Evolutionary conservation across 2,888 invertebrate genomes (phyloP), one percentile per base, ranked within the genome.

Genomic region (Cotesia congregata): DNA sequence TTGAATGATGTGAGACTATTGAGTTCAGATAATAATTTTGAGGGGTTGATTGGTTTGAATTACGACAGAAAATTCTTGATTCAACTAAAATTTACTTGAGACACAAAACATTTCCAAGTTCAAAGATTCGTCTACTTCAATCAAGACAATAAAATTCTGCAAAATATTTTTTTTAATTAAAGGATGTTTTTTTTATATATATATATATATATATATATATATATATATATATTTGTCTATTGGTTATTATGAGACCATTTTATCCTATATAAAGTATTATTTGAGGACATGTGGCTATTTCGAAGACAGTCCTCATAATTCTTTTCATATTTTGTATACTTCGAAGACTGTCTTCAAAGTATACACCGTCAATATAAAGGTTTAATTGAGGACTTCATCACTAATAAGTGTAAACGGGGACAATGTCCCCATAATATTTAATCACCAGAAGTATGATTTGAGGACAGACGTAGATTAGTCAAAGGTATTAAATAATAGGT

Each of bases 221-320:
- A 59, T 59, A 59, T 59, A 62, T 62, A 62, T 62, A 62, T 62
- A n/a, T 62, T 62, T 62, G 62, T 62, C 6, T 62, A 62, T 62
- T n/a, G 15, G 62, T 12, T n/a, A 62, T 15, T 62, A 15, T n/a
- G 3, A n/a, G 68, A 6, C n/a, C 68, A 68, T 68, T 68, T 68
- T 68, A 12, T 39, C 12, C 1, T 7, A 9, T 39, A n/a, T 68
- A 68, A 68, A 40, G 68, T 68, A 68, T n/a, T 40, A 12, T 68
- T 40, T 68, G 38, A 40, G 40, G 68, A 39, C 68, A 68, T 68
- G 4, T 41, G 68, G 40, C 68, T 39, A 39, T 68, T 68, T 68
- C 9, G 39, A 39, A 15, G 40, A 4, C 68, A 68, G 39, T 40
- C 38, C 68, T 39, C 40, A 39, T 41, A 68, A 39, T 39, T 68